These are phyloP conservation scores for Glaucopsyche alexis DNA, from an alignment of 2,888 invertebrate genomes.

Conservation along the genomic window DNA sequence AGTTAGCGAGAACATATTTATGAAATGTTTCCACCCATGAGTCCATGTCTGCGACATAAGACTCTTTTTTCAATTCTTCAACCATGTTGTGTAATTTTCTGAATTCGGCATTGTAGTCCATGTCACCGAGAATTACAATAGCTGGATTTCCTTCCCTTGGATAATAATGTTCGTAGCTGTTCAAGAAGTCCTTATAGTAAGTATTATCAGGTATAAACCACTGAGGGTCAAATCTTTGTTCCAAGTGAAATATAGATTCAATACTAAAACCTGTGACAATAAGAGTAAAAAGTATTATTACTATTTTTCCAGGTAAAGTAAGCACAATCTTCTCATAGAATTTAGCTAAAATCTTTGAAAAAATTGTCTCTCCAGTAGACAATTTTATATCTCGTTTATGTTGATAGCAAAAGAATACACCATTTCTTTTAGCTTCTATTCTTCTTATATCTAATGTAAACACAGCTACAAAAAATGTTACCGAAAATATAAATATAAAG, in stretches of 20 bases:
- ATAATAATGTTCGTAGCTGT: constrained; percentile 79
- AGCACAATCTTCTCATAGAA: constrained; percentile 84
- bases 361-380: constrained; percentile 76
- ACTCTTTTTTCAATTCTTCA: constrained; percentile 71
- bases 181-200: constrained; percentile 82
- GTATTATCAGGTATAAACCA: constrained; percentile 89
- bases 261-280: constrained; percentile 81
- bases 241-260: constrained; percentile 81
- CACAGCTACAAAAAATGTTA: constrained; percentile 90
- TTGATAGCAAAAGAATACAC: constrained; percentile 83
- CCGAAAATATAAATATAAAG: constrained; percentile 86
- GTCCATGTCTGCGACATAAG: constrained; percentile 77
- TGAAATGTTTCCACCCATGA: constrained; percentile 85
- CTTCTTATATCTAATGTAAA: constrained; percentile 86
- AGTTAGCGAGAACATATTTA: constrained; percentile 80
- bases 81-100: constrained; percentile 77
- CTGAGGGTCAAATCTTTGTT: constrained; percentile 88
- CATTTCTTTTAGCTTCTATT: constrained; percentile 82
- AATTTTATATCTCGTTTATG: constrained; percentile 79
- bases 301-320: constrained; percentile 83
- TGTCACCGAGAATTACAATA: constrained; percentile 82
- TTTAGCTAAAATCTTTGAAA: constrained; percentile 79
- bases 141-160: constrained; percentile 83
- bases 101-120: constrained; percentile 83
- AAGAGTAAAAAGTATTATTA: constrained; percentile 81